phyloP scores from a whole-genome alignment of 2,113 vertebrate species.

The Rousettus leschenaultii region DNA sequence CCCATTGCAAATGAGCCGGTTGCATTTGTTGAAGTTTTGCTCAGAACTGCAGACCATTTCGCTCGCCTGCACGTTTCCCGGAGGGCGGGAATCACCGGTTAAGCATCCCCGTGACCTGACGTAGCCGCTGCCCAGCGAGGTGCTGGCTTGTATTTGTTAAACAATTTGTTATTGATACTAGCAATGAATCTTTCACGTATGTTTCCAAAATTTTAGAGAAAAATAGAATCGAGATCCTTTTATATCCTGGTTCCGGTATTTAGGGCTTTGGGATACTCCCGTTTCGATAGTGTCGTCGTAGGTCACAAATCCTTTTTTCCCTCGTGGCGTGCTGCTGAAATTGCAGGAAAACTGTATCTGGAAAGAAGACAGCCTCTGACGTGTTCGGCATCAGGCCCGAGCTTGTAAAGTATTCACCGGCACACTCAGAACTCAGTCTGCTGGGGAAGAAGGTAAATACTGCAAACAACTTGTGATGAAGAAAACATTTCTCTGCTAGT shows the following conservation, averaged over 20 bases:
- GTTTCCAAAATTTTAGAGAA: neutral
- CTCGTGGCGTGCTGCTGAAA: neutral
- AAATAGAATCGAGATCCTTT: neutral
- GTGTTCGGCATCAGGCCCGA: neutral
- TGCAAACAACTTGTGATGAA: slow-evolving; percentile 43
- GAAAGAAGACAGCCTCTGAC: neutral
- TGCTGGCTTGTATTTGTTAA: neutral
- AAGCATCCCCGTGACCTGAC: neutral
- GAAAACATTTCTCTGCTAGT: slow-evolving; percentile 22
- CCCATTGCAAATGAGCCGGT: neutral
- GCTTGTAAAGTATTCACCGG: slow-evolving; percentile 36
- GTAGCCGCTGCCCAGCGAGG: neutral
- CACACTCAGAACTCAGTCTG: neutral
- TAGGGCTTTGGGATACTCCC: neutral
- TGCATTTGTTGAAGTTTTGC: neutral
- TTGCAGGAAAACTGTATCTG: neutral
- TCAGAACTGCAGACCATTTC: neutral
- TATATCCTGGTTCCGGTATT: neutral
- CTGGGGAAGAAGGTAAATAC: slow-evolving; percentile 20
- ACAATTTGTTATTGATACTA: neutral
- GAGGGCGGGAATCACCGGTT: neutral
- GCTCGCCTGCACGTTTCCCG: neutral
- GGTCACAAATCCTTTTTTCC: neutral
- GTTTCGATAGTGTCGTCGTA: neutral
- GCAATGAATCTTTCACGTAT: neutral